Evolutionary conservation across 23 tunicate species (phyloP).

Genomic region (Botrylloides violaceus): DNA sequence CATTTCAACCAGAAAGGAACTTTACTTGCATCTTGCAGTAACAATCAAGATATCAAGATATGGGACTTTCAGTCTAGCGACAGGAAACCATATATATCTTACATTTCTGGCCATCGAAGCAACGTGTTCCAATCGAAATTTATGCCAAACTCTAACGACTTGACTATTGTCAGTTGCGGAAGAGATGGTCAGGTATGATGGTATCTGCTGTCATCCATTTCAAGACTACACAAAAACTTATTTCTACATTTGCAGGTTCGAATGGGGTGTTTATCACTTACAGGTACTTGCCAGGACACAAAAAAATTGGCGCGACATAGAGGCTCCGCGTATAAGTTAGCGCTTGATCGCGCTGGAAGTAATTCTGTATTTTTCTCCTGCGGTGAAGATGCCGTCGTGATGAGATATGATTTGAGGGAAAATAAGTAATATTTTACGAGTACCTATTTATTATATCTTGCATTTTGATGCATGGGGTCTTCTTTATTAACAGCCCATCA

Average conservation of each 20-base stretch:
- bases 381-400: conserved; percentile 88
- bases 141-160: conserved; percentile 59
- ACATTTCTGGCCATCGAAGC: conserved; percentile 78
- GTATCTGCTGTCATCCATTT: neutral
- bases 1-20: conserved; percentile 75
- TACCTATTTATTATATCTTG: neutral
- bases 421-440: conserved; percentile 37
- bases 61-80: conserved; percentile 61
- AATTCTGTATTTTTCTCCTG: conserved; percentile 55
- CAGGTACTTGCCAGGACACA: conserved; percentile 53
- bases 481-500: conserved; percentile 29
- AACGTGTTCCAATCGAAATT: conserved; percentile 88
- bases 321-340: conserved; percentile 77
- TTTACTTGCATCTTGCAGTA: conserved; percentile 84
- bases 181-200: conserved; percentile 78
- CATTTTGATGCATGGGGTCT: neutral
- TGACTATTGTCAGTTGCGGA: conserved; percentile 70
- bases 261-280: conserved; percentile 51
- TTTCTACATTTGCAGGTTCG: conserved; percentile 50
- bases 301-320: conserved; percentile 87
- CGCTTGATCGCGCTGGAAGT: conserved; percentile 34
- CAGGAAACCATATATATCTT: conserved; percentile 34
- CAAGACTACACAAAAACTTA: neutral
- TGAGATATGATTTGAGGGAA: conserved; percentile 41
- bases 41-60: conserved; percentile 52